A percentile compares a stretch with the other conserved stretches of the same genome.
Evolutionary conservation across 1,140 invertebrate genomes (phyloP).

Genomic region (Glomeris maerens): DNA sequence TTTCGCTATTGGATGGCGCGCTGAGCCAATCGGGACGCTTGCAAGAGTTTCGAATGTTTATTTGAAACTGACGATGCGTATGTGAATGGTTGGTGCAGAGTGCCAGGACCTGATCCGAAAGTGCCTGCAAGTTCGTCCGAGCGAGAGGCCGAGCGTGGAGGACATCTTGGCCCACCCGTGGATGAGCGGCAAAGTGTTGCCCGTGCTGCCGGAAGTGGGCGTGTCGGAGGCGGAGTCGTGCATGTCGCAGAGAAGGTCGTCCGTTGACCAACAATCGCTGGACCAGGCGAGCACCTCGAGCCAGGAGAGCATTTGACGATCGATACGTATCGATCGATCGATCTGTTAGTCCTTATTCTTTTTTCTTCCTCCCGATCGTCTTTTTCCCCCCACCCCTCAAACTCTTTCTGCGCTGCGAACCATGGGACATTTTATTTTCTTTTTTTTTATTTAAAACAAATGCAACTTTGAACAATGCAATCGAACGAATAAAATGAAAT

Average conservation of each 20-base stretch:
- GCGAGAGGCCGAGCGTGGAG: slow-evolving; percentile 38
- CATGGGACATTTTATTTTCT: no score
- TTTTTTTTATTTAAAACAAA: no score
- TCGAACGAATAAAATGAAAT: no score
- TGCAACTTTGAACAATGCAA: no score
- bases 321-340: no score
- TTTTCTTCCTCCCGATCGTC: no score
- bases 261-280: slow-evolving; percentile 12
- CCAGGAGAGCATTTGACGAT: slow-evolving; percentile 15
- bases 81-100: slow-evolving; percentile 30
- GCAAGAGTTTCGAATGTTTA: background rate
- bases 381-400: no score
- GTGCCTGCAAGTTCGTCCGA: slow-evolving; percentile 40
- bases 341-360: no score
- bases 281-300: slow-evolving; percentile 18
- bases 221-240: slow-evolving; percentile 13
- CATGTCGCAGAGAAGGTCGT: slow-evolving; percentile 16
- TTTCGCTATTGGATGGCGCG: no score
- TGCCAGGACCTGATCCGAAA: slow-evolving; percentile 43
- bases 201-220: no score
- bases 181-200: slow-evolving; percentile 27
- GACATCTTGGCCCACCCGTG: slow-evolving; percentile 45
- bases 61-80: background rate
- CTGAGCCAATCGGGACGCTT: no score
- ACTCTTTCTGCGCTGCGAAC: no score